Evolutionary conservation across 2,797 vertebrate species (phyloP).

Genomic region (Myiotriccus ornatus): DNA sequence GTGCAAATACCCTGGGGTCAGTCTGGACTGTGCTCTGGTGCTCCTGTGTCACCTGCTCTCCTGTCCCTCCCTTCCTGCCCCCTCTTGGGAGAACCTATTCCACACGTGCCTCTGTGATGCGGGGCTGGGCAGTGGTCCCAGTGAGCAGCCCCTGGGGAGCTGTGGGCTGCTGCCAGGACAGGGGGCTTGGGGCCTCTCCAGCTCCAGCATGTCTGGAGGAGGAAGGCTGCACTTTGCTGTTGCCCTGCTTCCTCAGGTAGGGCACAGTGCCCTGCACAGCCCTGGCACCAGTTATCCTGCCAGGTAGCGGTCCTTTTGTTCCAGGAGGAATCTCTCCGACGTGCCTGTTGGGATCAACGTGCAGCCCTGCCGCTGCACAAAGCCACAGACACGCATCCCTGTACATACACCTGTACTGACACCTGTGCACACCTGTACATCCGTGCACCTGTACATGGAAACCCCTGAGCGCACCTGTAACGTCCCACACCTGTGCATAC

Average conservation of each 20-base stretch:
- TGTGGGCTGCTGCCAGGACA: neutral
- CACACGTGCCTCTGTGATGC: accelerated
- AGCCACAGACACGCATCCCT: neutral
- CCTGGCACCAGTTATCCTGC: neutral
- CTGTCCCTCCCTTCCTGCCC: neutral
- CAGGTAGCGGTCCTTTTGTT: neutral
- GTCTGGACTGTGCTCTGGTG: neutral
- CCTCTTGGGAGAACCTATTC: neutral
- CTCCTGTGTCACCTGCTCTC: neutral
- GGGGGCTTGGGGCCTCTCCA: neutral
- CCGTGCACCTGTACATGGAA: neutral
- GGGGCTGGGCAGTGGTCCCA: neutral
- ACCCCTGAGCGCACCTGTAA: neutral
- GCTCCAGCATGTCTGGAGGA: neutral
- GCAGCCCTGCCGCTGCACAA: neutral
- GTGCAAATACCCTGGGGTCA: neutral
- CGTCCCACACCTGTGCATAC: neutral
- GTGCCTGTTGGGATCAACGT: neutral
- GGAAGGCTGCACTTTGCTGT: neutral
- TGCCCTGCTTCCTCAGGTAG: neutral
- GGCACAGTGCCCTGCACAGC: neutral
- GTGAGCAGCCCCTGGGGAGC: neutral
- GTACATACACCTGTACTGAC: neutral
- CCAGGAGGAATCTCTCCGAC: neutral
- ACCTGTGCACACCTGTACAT: too few relatives aligned